These are phyloP conservation scores for Gila orcuttii DNA, from an alignment of 2,113 vertebrate species.

Conservation along the genomic window DNA sequence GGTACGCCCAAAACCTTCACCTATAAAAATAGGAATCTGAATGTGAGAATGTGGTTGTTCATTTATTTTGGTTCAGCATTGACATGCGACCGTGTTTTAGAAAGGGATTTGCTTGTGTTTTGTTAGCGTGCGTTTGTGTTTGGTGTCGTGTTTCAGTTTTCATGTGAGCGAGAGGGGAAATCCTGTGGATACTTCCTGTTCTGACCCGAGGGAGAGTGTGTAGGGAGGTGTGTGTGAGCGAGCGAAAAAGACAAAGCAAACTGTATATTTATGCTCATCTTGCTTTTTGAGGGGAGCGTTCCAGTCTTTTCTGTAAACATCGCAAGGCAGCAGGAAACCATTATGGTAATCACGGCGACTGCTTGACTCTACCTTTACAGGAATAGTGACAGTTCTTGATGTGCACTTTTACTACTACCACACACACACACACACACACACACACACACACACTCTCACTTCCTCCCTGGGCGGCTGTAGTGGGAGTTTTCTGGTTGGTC, in stretches of 20 bases:
- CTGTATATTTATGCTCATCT: slow-evolving; percentile 34
- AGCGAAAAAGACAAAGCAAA: neutral
- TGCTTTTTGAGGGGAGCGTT: slow-evolving; percentile 45
- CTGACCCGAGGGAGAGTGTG: slow-evolving; percentile 57
- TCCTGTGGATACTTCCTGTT: slow-evolving; percentile 67
- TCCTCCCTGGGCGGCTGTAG: slow-evolving; percentile 36
- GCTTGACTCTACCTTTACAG: slow-evolving; percentile 31
- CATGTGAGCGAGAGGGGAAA: slow-evolving; percentile 60
- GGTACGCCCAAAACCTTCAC: slow-evolving; percentile 71
- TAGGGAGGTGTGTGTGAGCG: slow-evolving; percentile 25
- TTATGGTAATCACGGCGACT: slow-evolving; percentile 50
- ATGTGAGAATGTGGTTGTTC: neutral
- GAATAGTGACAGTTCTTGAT: slow-evolving; percentile 43
- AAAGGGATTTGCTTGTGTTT: slow-evolving; percentile 1
- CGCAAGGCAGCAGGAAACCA: slow-evolving; percentile 57
- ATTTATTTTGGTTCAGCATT: neutral
- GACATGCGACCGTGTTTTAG: neutral
- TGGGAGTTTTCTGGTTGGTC: slow-evolving; percentile 26
- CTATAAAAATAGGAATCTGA: neutral
- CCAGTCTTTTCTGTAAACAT: slow-evolving; percentile 52
- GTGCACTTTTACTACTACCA: slow-evolving; percentile 33
- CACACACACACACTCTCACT: slow-evolving; percentile 36
- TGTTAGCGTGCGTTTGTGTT: slow-evolving; percentile 38
- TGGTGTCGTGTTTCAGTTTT: slow-evolving; percentile 60
- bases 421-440: slow-evolving; percentile 8